phyloP scores from a whole-genome alignment of 2,888 invertebrate genomes.

The Cepaea hortensis region DNA sequence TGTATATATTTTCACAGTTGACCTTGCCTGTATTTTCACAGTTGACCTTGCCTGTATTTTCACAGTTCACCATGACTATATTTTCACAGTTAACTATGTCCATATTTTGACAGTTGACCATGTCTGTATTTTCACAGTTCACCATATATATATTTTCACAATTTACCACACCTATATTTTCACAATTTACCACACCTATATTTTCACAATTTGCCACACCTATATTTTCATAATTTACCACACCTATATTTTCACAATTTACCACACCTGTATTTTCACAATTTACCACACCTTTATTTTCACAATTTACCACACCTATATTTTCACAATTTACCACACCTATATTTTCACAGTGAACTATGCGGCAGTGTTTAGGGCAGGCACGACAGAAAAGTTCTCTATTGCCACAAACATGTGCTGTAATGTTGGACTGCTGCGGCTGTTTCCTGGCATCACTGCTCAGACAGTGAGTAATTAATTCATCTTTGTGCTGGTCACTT shows the following conservation, averaged over 20 bases:
- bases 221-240: neutral
- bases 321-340: neutral
- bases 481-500: too few relatives aligned
- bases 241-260: neutral
- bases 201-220: too few relatives aligned
- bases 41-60: too few relatives aligned
- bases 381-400: conserved; percentile 82
- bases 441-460: conserved; percentile 93
- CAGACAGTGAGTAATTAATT: conserved; percentile 80
- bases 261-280: too few relatives aligned
- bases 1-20: conserved; percentile 62
- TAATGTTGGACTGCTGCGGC: conserved; percentile 89
- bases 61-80: too few relatives aligned
- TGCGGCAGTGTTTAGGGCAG: conserved; percentile 81
- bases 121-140: too few relatives aligned
- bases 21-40: too few relatives aligned
- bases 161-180: too few relatives aligned
- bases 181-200: too few relatives aligned
- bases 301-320: neutral
- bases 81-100: too few relatives aligned
- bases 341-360: conserved; percentile 80
- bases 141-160: too few relatives aligned
- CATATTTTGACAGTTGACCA: too few relatives aligned
- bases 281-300: neutral
- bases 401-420: conserved; percentile 85